Conservation (phyloP, 1,140 invertebrate genomes). For the Bombus balteatus region DNA sequence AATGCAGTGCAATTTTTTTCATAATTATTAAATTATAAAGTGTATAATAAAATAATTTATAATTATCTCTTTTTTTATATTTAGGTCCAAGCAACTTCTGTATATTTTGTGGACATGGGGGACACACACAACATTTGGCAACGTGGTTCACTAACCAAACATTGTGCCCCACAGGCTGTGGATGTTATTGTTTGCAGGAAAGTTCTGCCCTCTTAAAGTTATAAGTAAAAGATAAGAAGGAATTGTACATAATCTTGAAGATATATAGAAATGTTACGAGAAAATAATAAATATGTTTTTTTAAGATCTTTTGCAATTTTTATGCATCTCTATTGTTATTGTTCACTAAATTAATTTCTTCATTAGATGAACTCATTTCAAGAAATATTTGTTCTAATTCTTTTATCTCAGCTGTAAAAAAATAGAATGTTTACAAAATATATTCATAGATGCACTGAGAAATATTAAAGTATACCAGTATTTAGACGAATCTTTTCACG, state of each 20-base stretch:
- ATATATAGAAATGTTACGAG: conserved; percentile 46
- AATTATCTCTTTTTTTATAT: conserved; percentile 30
- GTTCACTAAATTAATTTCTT: neutral
- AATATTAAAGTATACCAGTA: conserved; percentile 5
- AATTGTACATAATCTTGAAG: conserved; percentile 52
- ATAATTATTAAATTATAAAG: neutral
- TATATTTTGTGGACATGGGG: conserved; percentile 94
- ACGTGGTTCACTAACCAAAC: conserved; percentile 89
- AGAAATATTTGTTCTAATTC: conserved; percentile 17
- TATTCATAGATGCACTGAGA: neutral
- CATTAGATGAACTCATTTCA: neutral
- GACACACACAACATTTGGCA: conserved; percentile 91
- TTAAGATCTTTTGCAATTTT: neutral
- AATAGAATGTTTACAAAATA: neutral
- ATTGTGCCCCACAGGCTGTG: conserved; percentile 92
- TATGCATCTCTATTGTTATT: neutral
- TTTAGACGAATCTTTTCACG: conserved; percentile 27
- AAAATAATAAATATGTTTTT: conserved; percentile 52
- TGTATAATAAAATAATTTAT: conserved; percentile 14
- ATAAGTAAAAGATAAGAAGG: conserved; percentile 58
- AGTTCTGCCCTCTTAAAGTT: conserved; percentile 76
- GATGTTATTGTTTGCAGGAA: conserved; percentile 92
- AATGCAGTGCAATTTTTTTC: neutral
- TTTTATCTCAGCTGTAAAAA: conserved; percentile 11
- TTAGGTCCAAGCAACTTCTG: conserved; percentile 90